These are phyloP conservation scores for Mus musculus DNA, from an alignment of 2,113 vertebrate genomes.

Conservation along the genomic window DNA sequence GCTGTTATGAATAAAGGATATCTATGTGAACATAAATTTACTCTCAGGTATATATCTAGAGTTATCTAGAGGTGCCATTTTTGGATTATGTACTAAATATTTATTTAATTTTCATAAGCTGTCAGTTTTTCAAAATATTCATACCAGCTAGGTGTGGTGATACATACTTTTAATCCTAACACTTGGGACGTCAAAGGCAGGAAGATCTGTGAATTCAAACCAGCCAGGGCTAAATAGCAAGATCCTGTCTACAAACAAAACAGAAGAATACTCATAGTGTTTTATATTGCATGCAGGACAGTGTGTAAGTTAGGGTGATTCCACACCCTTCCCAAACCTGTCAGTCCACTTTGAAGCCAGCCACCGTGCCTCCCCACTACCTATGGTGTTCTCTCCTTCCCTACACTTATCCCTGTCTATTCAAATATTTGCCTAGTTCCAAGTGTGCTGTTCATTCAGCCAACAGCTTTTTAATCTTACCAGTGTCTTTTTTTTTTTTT, in stretches of 20 bases:
- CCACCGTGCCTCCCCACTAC: background rate
- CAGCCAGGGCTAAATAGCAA: background rate
- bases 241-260: background rate
- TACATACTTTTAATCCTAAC: too few relatives aligned
- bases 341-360: too few relatives aligned
- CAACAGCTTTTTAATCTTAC: background rate
- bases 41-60: background rate
- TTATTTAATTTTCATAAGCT: conserved; percentile 9
- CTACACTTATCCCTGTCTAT: background rate
- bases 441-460: too few relatives aligned
- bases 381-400: background rate
- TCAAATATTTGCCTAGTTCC: background rate
- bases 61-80: background rate
- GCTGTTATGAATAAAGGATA: background rate
- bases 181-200: background rate
- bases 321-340: background rate
- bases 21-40: background rate
- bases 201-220: too few relatives aligned
- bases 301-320: background rate
- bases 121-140: background rate
- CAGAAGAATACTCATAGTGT: background rate
- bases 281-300: background rate
- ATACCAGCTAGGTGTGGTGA: background rate
- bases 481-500: background rate
- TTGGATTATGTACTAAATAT: background rate